These are phyloP conservation scores for Chauna torquata DNA, from an alignment of 2,113 vertebrate species.

Conservation along the genomic window DNA sequence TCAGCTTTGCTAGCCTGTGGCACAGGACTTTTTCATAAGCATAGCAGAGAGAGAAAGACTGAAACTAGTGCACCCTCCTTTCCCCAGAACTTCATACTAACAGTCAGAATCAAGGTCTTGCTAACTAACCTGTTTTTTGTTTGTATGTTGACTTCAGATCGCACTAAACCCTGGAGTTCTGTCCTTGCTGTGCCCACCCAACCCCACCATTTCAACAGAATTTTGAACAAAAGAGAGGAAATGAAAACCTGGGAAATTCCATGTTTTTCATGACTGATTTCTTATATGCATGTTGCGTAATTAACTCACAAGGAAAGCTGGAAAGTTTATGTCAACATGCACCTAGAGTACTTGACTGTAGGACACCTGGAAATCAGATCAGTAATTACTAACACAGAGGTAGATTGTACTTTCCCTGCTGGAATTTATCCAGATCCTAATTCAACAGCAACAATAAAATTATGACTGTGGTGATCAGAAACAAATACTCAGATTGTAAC, in stretches of 20 bases:
- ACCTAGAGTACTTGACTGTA: background rate
- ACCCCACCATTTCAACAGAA: background rate
- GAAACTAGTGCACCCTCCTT: background rate
- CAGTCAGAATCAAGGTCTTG: background rate
- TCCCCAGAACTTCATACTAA: background rate
- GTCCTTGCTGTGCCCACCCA: background rate
- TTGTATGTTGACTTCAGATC: background rate
- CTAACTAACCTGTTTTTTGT: background rate
- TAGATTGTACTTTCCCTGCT: background rate
- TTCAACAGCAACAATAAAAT: background rate
- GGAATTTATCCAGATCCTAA: conserved; percentile 14
- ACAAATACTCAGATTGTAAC: background rate
- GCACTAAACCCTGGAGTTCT: background rate
- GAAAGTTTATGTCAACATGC: background rate
- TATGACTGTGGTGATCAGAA: background rate
- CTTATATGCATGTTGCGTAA: background rate
- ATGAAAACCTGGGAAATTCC: background rate
- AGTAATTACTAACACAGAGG: conserved; percentile 4
- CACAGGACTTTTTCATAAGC: background rate
- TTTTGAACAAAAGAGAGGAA: background rate
- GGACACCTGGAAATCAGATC: conserved; percentile 39
- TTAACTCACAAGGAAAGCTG: conserved; percentile 4
- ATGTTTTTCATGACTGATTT: background rate
- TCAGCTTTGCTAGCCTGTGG: background rate
- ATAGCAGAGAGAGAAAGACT: background rate